Evolutionary conservation across 2,797 vertebrate species (phyloP).

Genomic region (Pangasius larnaudii): DNA sequence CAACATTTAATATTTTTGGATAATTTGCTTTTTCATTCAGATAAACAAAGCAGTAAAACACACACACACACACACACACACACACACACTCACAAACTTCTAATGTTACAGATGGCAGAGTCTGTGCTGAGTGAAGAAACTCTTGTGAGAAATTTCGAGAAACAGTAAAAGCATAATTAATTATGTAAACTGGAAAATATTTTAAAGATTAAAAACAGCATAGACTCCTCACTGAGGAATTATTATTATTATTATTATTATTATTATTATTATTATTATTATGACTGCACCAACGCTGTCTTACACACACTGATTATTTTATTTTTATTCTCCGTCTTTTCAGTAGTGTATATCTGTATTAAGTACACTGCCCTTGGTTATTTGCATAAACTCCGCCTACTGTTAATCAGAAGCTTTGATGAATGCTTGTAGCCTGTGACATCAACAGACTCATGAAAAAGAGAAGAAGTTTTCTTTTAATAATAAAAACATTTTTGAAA

Average conservation of each 20-base stretch:
- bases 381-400: not conserved
- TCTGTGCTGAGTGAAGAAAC: slow-evolving; percentile 10
- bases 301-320: not conserved
- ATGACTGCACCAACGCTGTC: not conserved
- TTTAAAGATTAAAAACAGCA: not conserved
- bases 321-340: not conserved
- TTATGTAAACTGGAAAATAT: not conserved
- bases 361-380: not conserved
- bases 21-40: slow-evolving; percentile 31
- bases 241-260: not conserved
- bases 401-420: not conserved
- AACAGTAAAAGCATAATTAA: not conserved
- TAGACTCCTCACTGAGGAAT: not conserved
- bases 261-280: not conserved
- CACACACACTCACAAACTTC: not conserved
- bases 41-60: slow-evolving; percentile 10
- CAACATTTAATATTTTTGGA: slow-evolving; percentile 23
- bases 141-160: not conserved
- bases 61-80: slow-evolving; percentile 6
- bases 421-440: not conserved
- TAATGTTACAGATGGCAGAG: slow-evolving; percentile 4
- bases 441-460: not conserved
- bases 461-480: not conserved
- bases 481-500: not conserved
- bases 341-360: not conserved